Evolutionary conservation across 2,888 invertebrate genomes (phyloP).

Genomic region (Willowsia nigromaculata): DNA sequence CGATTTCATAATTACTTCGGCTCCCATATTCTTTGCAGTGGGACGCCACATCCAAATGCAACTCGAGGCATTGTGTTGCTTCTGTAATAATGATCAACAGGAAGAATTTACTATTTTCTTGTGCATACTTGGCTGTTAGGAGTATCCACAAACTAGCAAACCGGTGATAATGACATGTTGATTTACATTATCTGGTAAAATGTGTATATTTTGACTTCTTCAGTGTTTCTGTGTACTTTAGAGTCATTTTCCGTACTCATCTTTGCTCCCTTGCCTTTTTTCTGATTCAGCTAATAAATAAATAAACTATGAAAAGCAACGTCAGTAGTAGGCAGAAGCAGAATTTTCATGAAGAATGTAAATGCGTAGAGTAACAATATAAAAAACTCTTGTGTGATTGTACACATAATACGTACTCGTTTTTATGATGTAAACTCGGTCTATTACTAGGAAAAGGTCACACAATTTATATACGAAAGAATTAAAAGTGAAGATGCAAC

Average conservation of each 20-base stretch:
- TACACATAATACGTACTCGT: background rate
- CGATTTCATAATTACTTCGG: slow-evolving; percentile 56
- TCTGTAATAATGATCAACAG: slow-evolving; percentile 25
- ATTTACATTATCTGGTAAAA: slow-evolving; percentile 60
- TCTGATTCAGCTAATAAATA: background rate
- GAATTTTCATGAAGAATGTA: slow-evolving; percentile 29
- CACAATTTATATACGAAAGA: background rate
- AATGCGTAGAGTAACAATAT: background rate
- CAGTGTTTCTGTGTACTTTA: slow-evolving; percentile 32
- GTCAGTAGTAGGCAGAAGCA: too few relatives aligned
- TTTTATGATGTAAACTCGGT: slow-evolving; percentile 32
- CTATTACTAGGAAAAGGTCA: slow-evolving; percentile 43
- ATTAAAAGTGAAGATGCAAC: background rate
- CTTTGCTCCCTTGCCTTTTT: background rate
- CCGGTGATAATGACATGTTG: slow-evolving; percentile 63
- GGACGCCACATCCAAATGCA: slow-evolving; percentile 32
- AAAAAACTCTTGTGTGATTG: background rate
- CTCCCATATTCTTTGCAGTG: slow-evolving; percentile 30
- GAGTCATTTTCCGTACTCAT: background rate
- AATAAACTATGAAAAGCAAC: too few relatives aligned
- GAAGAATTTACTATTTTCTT: slow-evolving; percentile 27
- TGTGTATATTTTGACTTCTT: slow-evolving; percentile 66
- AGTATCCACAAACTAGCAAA: slow-evolving; percentile 8
- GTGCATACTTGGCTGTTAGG: background rate
- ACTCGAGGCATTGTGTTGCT: background rate